Conservation (phyloP, 23 tunicate genomes). For the Styela plicata region DNA sequence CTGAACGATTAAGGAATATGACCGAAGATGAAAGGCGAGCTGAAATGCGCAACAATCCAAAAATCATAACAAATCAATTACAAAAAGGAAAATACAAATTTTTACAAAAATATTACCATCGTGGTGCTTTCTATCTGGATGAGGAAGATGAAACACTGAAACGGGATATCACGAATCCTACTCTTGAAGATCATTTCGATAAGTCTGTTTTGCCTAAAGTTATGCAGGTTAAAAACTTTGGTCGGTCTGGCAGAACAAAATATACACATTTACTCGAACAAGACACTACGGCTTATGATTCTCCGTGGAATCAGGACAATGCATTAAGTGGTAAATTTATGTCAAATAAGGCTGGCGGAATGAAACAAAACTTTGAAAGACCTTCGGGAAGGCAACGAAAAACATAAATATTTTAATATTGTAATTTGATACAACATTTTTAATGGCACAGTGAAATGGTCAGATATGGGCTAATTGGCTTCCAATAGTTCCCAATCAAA, state of each 20-base stretch:
- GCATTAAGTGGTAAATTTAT: constrained; percentile 55
- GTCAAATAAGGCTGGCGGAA: constrained; percentile 70
- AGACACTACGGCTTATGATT: constrained; percentile 91
- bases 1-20: constrained; percentile 67
- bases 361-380: constrained; percentile 83
- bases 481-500: too few relatives aligned
- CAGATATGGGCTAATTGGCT: too few relatives aligned
- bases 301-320: constrained; percentile 86
- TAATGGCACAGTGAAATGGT: too few relatives aligned
- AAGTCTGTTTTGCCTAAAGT: constrained; percentile 93
- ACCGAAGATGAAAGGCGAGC: constrained; percentile 89
- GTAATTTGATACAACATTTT: too few relatives aligned
- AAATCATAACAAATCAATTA: constrained; percentile 65
- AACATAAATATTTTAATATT: neutral
- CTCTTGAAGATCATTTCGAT: constrained; percentile 98
- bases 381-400: constrained; percentile 40
- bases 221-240: constrained; percentile 97
- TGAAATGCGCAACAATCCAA: constrained; percentile 65
- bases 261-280: constrained; percentile 97
- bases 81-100: constrained; percentile 95
- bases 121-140: constrained; percentile 98
- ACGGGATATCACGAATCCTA: constrained; percentile 79
- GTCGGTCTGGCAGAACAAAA: constrained; percentile 98
- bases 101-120: constrained; percentile 95
- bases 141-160: constrained; percentile 63